phyloP scores from a whole-genome alignment of 2,888 invertebrate genomes.

The Plebejus anna region DNA sequence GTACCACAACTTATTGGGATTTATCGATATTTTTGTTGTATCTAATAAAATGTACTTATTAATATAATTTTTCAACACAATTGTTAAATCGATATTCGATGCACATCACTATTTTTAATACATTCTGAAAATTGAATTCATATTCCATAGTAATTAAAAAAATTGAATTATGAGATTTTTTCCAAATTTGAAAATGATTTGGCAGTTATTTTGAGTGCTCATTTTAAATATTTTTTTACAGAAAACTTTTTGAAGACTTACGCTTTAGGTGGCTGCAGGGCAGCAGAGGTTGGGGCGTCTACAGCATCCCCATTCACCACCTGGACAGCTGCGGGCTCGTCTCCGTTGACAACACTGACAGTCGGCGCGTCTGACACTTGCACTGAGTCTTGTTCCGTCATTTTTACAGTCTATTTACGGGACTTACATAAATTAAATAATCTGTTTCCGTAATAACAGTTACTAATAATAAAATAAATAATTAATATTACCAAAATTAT shows the following conservation, averaged over 20 bases:
- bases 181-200: background rate
- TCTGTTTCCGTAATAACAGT: conserved; percentile 31
- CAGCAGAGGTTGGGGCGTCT: background rate
- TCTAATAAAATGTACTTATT: too few species aligned
- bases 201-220: background rate
- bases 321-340: conserved; percentile 31
- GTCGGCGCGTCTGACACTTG: conserved; percentile 50
- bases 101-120: background rate
- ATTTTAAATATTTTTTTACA: background rate
- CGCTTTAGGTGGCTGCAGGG: conserved; percentile 34
- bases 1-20: background rate
- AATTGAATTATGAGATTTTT: background rate
- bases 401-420: conserved; percentile 41
- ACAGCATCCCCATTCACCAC: conserved; percentile 34
- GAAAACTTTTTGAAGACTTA: conserved; percentile 31
- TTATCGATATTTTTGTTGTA: background rate
- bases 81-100: background rate
- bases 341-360: conserved; percentile 40
- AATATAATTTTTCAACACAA: too few species aligned
- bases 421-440: conserved; percentile 30
- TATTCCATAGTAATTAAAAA: too few species aligned
- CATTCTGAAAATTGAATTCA: too few species aligned
- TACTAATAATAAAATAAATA: background rate
- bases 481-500: background rate
- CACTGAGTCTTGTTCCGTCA: conserved; percentile 61